Evolutionary conservation across 2,113 vertebrate species (phyloP).

Genomic region (Terrapene triunguis): DNA sequence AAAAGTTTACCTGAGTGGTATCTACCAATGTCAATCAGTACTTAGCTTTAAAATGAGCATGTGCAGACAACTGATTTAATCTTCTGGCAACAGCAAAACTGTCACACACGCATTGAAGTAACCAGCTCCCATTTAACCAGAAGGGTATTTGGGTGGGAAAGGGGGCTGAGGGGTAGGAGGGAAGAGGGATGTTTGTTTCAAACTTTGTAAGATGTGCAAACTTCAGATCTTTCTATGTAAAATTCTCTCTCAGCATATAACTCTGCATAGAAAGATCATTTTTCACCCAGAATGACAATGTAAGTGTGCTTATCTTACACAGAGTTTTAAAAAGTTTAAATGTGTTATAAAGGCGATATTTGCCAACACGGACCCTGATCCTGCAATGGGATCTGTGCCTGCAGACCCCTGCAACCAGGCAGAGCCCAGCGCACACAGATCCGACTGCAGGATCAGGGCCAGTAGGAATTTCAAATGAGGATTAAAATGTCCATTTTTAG

Average conservation of each 20-base stretch:
- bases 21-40: not conserved
- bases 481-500: not conserved
- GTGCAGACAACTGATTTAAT: not conserved
- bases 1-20: not conserved
- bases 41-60: not conserved
- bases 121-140: not conserved
- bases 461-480: not conserved
- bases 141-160: not conserved
- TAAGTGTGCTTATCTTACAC: not conserved
- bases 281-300: not conserved
- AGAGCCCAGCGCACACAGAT: not conserved
- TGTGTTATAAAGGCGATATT: not conserved
- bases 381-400: not conserved
- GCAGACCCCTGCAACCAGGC: not conserved
- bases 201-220: not conserved
- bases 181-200: not conserved
- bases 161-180: not conserved
- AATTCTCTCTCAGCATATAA: not conserved
- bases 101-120: not conserved
- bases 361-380: not conserved
- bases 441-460: fast-evolving
- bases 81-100: not conserved
- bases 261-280: not conserved
- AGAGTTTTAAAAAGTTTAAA: not conserved
- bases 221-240: not conserved